phyloP scores from a whole-genome alignment of 2,113 vertebrate genomes.

The Miniopterus natalensis region DNA sequence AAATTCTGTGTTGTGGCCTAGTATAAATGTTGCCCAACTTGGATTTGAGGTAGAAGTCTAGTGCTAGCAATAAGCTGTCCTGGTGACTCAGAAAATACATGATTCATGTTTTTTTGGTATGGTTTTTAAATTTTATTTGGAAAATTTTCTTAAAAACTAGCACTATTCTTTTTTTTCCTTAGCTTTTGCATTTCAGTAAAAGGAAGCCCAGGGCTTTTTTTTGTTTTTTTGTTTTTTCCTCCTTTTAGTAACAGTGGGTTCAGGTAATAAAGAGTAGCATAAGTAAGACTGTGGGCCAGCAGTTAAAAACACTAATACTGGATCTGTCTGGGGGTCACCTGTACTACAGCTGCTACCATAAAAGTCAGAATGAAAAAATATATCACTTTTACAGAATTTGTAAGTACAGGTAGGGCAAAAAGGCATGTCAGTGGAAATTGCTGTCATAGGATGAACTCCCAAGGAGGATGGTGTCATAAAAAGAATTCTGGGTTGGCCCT shows the following conservation, averaged over 20 bases:
- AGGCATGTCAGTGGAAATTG: neutral
- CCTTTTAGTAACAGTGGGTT: constrained; percentile 2
- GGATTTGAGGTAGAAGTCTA: neutral
- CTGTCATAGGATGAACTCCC: neutral
- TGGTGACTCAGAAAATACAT: neutral
- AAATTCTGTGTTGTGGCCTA: constrained; percentile 13
- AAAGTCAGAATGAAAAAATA: constrained; percentile 31
- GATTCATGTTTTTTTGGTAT: neutral
- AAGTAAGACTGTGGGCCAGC: neutral
- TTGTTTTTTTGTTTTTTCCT: constrained; percentile 13
- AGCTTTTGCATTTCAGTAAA: constrained; percentile 22
- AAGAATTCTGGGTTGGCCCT: neutral
- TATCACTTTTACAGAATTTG: neutral
- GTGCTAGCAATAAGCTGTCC: constrained; percentile 46
- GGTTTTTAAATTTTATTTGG: neutral
- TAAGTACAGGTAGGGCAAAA: neutral
- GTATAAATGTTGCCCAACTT: neutral
- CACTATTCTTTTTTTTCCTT: neutral
- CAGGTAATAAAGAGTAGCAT: neutral
- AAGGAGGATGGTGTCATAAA: neutral
- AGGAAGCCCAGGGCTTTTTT: neutral
- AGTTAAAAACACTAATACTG: neutral
- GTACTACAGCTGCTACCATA: neutral
- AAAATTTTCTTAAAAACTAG: neutral
- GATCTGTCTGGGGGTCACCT: neutral